Base-by-base conservation (phyloP, 2,113 vertebrate species). In the Galbula dea region DNA sequence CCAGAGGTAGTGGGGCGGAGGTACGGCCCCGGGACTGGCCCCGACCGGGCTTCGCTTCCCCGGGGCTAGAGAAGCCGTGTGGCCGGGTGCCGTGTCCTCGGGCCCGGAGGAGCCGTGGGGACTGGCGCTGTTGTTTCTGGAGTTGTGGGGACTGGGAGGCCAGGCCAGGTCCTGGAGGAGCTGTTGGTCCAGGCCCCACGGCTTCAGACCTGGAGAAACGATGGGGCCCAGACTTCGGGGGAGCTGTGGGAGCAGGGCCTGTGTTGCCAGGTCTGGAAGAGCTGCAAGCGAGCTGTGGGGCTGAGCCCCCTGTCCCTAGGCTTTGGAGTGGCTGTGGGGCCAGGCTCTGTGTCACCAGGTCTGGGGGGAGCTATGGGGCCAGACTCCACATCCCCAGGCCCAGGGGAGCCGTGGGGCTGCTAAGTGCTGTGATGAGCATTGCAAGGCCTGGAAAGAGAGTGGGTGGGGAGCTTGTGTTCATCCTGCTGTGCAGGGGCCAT, bases 401-500 rank as follows among this genome's bases (percentile, higher is more conserved):
- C 17, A 11, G 13, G 6, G 32, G 11, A 34, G 16, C 23, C 3
- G 12, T 15, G 32, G 77, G 10, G 58, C 34, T 0, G 17, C 68
- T 39, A 12, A 26, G 52, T 18, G 1, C 45, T 3, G 1, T 61
- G 46, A 5, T 3, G 2, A 49, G 55, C 8, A 2, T 4, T 6
- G 11, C 16, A 6, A 75, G 23, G 16, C 22, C 41, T 71, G 2
- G 0, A 27, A n/a, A 43, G 26, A 2, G 1, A 78, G 79, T 5
- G 63, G 55, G 73, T 12, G 58, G 43, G 49, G 36, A 65, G 37
- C 66, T 84, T 3, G 2, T 41, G 46, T 75, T 26, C 46, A 15
- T 10, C 11, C 1, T 4, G 12, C 18, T 7, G 59, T 0, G 1
- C 18, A 0, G 0, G 7, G 17, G 36, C 57, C 1, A 0, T 0